Evolutionary conservation across 53 echinoderm and acorn worm species (phyloP), one percentile per base, ranked within the genome.

Genomic region (Luidia sarsii): DNA sequence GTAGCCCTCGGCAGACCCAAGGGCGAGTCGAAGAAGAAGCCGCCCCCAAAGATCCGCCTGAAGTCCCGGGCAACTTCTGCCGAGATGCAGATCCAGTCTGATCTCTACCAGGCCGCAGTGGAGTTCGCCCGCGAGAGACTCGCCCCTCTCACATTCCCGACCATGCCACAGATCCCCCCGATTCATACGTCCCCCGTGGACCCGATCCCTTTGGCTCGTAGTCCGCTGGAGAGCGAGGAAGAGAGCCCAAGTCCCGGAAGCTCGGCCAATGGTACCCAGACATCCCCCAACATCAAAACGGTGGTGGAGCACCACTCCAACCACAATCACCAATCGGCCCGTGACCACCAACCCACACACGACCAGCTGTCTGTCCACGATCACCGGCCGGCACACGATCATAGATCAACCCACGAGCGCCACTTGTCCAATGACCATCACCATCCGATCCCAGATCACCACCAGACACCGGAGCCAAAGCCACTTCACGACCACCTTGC

Each of bases 1-100:
- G 73, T 71, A 2, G 73, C 84, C 4, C 84, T 73, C 24, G 84
- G 84, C 64, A 36, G 84, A 22, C 84, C 84, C 25, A 84, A 73
- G 20, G 84, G 84, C 50, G 73, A 72, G 53, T 37, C 71, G 36
- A 52, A 72, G 72, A 84, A 84, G 71, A 84, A 84, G 28, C 50
- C 84, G 0, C 77, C 61, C 15, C 45, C 77, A n/a, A 77, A 77
- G 77, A 77, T 77, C 45, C 77, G 77, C 21, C 31, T 77, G 77
- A 77, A 77, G 49, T 65, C 65, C 81, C 81, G 66, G 53, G 81
- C 48, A 13, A 61, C 60, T 1, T 45, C 77, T 20, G 62, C 61
- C 16, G 77, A 77, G 61, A 61, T 77, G 77, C 77, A 77, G 62
- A 77, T 77, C 18, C 77, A 77, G 32, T 77, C 77, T 19, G 77